phyloP scores from a whole-genome alignment of 2,797 vertebrate genomes.

The Pseudocheirus occidentalis region DNA sequence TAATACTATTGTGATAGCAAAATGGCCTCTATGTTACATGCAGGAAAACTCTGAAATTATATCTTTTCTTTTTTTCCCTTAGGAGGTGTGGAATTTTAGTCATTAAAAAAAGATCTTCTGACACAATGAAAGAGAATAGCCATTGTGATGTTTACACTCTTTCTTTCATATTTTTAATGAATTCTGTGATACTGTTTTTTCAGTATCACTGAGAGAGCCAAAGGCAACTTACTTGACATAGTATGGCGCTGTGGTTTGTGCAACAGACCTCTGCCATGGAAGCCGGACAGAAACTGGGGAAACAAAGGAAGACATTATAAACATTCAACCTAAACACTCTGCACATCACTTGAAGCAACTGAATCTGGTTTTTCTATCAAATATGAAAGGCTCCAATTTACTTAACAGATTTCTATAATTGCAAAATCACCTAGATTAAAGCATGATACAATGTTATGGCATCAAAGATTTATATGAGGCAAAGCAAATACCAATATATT shows the following conservation, averaged over 20 bases:
- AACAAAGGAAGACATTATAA: slow-evolving; percentile 76
- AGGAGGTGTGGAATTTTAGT: slow-evolving; percentile 9
- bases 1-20: background rate
- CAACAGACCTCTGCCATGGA: slow-evolving; percentile 98
- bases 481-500: slow-evolving; percentile 61
- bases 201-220: slow-evolving; percentile 68
- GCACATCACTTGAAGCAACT: slow-evolving; percentile 61
- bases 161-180: slow-evolving; percentile 52
- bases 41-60: slow-evolving; percentile 18
- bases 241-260: slow-evolving; percentile 99
- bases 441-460: slow-evolving; percentile 21
- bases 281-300: slow-evolving; percentile 94
- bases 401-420: slow-evolving; percentile 63
- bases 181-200: slow-evolving; percentile 27
- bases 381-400: slow-evolving; percentile 50
- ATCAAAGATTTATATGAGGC: slow-evolving; percentile 57
- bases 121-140: slow-evolving; percentile 14
- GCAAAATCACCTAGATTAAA: slow-evolving; percentile 69
- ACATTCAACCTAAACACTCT: slow-evolving; percentile 35
- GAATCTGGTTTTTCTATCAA: slow-evolving; percentile 40
- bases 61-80: background rate
- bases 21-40: background rate
- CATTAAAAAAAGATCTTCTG: background rate
- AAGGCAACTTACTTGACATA: slow-evolving; percentile 97
- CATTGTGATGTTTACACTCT: slow-evolving; percentile 49